phyloP scores from a whole-genome alignment of 2,888 invertebrate genomes.

The Diadegma fenestrale region DNA sequence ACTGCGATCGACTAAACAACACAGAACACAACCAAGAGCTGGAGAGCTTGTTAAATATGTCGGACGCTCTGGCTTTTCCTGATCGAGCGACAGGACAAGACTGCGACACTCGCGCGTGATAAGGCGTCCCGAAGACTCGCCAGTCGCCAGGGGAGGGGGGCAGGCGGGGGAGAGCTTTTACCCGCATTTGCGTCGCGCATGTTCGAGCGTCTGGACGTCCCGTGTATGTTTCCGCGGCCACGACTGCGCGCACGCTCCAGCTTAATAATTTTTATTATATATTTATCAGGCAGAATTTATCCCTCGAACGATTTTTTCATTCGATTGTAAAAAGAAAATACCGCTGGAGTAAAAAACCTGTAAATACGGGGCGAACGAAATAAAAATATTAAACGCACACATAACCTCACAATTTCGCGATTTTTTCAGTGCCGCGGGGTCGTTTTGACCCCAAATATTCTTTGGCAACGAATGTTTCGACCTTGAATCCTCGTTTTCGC shows the following conservation, averaged over 20 bases:
- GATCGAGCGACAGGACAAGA: slow-evolving; percentile 23
- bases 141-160: too few species aligned
- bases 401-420: too few species aligned
- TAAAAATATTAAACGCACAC: too few species aligned
- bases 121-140: slow-evolving; percentile 30
- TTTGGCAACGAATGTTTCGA: too few species aligned
- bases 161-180: neutral
- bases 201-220: neutral
- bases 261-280: neutral
- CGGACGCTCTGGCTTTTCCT: slow-evolving; percentile 31
- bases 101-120: slow-evolving; percentile 39
- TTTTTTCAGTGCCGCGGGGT: too few species aligned
- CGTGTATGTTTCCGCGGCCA: neutral
- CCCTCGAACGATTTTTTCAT: neutral
- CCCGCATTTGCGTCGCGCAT: slow-evolving; percentile 6
- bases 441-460: too few species aligned
- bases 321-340: neutral
- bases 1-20: slow-evolving; percentile 64
- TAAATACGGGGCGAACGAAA: neutral
- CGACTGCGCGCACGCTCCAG: slow-evolving; percentile 6
- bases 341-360: neutral
- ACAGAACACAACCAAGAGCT: slow-evolving; percentile 61
- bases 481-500: too few species aligned
- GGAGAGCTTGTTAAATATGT: slow-evolving; percentile 28
- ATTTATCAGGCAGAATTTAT: neutral